Conservation (phyloP, 2,113 vertebrate genomes). For the Eurystomus gularis region DNA sequence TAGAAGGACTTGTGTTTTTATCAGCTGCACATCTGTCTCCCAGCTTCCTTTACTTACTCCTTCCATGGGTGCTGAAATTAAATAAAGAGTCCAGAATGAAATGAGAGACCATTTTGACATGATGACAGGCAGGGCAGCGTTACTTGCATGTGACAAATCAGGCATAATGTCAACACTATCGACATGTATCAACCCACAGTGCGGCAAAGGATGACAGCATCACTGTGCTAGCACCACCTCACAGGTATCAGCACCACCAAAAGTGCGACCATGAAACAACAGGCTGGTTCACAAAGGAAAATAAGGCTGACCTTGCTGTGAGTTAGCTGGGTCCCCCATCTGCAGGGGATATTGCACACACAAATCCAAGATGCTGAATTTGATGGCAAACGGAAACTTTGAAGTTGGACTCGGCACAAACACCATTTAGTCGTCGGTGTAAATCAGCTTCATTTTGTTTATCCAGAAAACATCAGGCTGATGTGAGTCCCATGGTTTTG, state of each 20-base stretch:
- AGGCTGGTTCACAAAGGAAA: background rate
- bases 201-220: rapidly evolving
- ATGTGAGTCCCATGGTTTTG: background rate
- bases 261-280: rapidly evolving
- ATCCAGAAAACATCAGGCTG: background rate
- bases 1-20: background rate
- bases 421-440: background rate
- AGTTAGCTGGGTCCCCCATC: rapidly evolving
- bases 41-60: background rate
- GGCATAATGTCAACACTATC: rapidly evolving
- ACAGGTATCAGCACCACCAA: rapidly evolving
- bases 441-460: background rate
- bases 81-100: background rate
- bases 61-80: background rate
- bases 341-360: rapidly evolving
- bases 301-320: background rate
- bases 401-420: background rate
- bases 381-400: background rate
- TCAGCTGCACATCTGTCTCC: background rate
- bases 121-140: background rate
- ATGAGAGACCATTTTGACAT: background rate
- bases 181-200: rapidly evolving
- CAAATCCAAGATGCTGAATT: rapidly evolving
- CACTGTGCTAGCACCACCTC: background rate
- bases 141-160: background rate